Conservation (phyloP, 2,888 invertebrate genomes). For the Trichopoda pennipes region DNA sequence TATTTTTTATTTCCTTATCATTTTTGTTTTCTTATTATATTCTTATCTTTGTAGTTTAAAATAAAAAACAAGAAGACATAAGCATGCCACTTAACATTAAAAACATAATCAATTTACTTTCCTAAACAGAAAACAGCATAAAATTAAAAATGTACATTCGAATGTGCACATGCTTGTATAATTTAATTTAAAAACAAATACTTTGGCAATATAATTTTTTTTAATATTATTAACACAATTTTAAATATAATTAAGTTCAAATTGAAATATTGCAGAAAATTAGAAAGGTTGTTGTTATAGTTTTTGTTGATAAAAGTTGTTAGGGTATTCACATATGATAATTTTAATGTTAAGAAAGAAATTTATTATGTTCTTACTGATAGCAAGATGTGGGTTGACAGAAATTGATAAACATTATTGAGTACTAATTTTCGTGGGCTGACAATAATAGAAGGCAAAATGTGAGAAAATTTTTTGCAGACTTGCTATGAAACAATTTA, state of each 20-base stretch:
- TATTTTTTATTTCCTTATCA: no score
- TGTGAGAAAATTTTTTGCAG: constrained; percentile 17
- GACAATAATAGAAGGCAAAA: not conserved
- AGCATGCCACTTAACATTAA: no score
- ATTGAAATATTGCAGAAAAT: not conserved
- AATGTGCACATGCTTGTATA: no score
- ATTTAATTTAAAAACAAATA: no score
- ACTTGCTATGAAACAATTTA: not conserved
- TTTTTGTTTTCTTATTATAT: no score
- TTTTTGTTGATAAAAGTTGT: constrained; percentile 24
- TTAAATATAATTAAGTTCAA: constrained; percentile 24
- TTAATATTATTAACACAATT: constrained; percentile 16
- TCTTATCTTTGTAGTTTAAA: no score
- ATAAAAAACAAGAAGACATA: no score
- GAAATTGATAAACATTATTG: not conserved
- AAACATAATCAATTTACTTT: no score
- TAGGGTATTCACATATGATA: constrained; percentile 41
- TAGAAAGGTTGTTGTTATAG: constrained; percentile 8
- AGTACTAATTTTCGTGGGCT: no score
- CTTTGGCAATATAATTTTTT: no score
- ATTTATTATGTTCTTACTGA: constrained; percentile 10
- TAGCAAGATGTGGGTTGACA: constrained; percentile 15
- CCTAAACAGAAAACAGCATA: no score
- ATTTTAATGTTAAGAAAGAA: constrained; percentile 1
- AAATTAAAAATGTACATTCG: no score